Conservation (phyloP, 1,140 invertebrate genomes). For the Spodoptera litura region DNA sequence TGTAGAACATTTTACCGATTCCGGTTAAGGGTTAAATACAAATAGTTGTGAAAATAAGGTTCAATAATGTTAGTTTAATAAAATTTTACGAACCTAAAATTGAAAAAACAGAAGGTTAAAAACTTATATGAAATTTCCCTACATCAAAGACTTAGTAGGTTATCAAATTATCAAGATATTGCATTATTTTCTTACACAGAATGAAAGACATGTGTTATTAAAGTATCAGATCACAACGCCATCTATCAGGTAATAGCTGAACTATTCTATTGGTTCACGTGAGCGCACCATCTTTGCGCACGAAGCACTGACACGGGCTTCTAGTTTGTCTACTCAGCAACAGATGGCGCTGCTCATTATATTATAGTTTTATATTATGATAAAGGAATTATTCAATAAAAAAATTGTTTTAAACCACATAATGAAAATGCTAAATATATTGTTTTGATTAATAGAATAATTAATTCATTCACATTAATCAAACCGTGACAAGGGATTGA, state of each 20-base stretch:
- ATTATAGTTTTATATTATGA: not conserved
- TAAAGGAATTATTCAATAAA: no score
- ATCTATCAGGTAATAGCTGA: conserved; percentile 38
- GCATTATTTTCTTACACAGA: not conserved
- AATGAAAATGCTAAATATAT: no score
- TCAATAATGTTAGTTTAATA: no score
- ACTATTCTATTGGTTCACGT: not conserved
- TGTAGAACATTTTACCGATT: no score
- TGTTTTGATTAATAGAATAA: not conserved
- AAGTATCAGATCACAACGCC: not conserved
- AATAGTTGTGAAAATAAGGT: no score
- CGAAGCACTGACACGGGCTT: no score
- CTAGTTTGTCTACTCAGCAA: not conserved
- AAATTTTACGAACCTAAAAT: no score
- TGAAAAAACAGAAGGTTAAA: no score
- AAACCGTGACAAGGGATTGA: not conserved
- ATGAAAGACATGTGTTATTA: conserved; percentile 8
- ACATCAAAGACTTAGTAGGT: no score
- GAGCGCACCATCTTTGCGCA: not conserved
- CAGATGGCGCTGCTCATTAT: not conserved
- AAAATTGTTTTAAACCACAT: no score
- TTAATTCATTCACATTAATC: not conserved
- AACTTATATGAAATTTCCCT: no score
- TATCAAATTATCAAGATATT: not conserved
- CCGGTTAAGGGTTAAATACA: no score